phyloP scores from a whole-genome alignment of 1,140 invertebrate species.

The Aphaenogaster floridana region DNA sequence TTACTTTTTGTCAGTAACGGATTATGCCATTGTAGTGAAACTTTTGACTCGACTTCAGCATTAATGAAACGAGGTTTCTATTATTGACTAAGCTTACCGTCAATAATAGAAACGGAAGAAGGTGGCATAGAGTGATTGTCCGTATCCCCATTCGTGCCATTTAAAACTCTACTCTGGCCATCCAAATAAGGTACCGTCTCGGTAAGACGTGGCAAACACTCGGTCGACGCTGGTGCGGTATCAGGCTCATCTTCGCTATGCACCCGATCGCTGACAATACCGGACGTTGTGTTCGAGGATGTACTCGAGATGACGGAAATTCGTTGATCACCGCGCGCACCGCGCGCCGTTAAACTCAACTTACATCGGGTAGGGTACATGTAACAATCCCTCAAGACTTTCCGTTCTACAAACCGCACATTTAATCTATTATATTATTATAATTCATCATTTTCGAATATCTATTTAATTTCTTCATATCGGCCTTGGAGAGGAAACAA shows the following conservation, averaged over 20 bases:
- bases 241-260: constrained; percentile 97
- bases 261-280: constrained; percentile 97
- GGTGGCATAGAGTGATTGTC: constrained; percentile 76
- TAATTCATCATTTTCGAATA: constrained; percentile 15
- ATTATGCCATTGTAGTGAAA: background rate
- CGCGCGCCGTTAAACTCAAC: constrained; percentile 88
- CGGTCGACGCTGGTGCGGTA: constrained; percentile 87
- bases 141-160: constrained; percentile 66
- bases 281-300: constrained; percentile 97
- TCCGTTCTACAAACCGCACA: constrained; percentile 81
- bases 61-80: background rate
- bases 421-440: constrained; percentile 29
- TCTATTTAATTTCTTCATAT: background rate
- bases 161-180: constrained; percentile 66
- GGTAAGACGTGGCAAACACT: constrained; percentile 82
- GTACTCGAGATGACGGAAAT: constrained; percentile 97
- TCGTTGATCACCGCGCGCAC: constrained; percentile 92
- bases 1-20: background rate
- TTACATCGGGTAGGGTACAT: constrained; percentile 89
- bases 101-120: constrained; percentile 80
- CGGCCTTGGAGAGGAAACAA: background rate
- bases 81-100: constrained; percentile 73
- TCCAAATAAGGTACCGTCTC: constrained; percentile 74
- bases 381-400: constrained; percentile 88
- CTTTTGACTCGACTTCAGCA: background rate